Percentiles rank a stretch among this genome's conserved stretches.
These are phyloP conservation scores for Netelia virgata DNA, from an alignment of 2,888 invertebrate species.

Conservation along the genomic window DNA sequence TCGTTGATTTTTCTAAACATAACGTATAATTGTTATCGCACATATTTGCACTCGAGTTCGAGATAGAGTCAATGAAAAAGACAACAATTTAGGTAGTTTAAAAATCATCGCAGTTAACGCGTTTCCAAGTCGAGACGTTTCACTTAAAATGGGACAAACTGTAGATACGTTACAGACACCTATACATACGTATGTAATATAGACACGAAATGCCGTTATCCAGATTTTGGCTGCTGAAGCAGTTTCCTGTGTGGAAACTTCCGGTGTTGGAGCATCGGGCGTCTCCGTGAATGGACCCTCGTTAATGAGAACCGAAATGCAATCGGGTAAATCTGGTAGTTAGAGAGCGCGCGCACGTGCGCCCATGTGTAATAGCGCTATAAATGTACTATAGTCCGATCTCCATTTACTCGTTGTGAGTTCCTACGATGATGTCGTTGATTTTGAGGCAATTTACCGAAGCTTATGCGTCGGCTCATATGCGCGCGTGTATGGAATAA, in stretches of 20 bases:
- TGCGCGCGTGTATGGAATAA: slow-evolving; percentile 23
- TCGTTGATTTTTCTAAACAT: too few relatives aligned
- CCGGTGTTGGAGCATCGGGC: slow-evolving; percentile 55
- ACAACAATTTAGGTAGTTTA: too few relatives aligned
- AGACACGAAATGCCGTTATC: slow-evolving; percentile 8
- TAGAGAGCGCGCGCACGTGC: not conserved
- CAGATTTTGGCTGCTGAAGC: slow-evolving; percentile 28
- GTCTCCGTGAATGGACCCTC: slow-evolving; percentile 18
- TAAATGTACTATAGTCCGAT: slow-evolving; percentile 7
- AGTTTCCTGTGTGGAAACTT: slow-evolving; percentile 50
- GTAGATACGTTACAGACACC: too few relatives aligned
- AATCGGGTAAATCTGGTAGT: slow-evolving; percentile 50
- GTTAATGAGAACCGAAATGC: slow-evolving; percentile 46
- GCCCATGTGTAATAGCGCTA: not conserved
- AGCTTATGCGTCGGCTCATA: not conserved
- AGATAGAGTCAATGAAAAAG: too few relatives aligned
- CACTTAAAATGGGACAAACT: too few relatives aligned
- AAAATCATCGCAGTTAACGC: too few relatives aligned
- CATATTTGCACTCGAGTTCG: too few relatives aligned
- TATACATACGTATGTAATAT: not conserved
- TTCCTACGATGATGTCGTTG: slow-evolving; percentile 35
- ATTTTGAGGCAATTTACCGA: slow-evolving; percentile 27
- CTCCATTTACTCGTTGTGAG: slow-evolving; percentile 26
- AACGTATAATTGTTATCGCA: too few relatives aligned
- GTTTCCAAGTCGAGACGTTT: too few relatives aligned